phyloP scores from a whole-genome alignment of 2,888 invertebrate species.

The Erpobdella octoculata region DNA sequence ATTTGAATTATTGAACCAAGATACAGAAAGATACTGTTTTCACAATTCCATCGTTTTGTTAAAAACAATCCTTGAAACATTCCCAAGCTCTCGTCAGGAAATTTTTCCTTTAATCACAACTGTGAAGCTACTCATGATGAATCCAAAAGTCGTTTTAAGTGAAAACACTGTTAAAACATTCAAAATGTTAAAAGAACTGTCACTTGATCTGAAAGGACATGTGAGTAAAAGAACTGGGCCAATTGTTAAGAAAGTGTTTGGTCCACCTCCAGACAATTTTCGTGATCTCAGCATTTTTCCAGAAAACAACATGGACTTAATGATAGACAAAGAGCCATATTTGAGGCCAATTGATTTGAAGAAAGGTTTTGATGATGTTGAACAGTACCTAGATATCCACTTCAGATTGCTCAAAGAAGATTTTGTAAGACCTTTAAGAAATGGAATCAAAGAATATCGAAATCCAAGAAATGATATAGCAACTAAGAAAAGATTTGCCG shows the following conservation, averaged over 20 bases:
- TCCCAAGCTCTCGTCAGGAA: neutral
- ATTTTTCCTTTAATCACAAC: neutral
- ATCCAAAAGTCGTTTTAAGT: no score
- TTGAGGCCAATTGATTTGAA: conserved; percentile 59
- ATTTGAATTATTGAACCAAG: neutral
- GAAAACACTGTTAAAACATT: neutral
- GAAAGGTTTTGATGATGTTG: conserved; percentile 60
- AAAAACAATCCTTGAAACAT: neutral
- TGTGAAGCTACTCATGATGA: neutral
- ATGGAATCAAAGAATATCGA: conserved; percentile 57
- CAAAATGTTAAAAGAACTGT: no score
- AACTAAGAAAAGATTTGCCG: conserved; percentile 23
- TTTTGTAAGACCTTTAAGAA: conserved; percentile 66
- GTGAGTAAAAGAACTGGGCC: neutral
- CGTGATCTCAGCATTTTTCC: conserved; percentile 49
- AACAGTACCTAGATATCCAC: conserved; percentile 71
- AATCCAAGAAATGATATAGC: conserved; percentile 5
- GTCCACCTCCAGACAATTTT: conserved; percentile 39
- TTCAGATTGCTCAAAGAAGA: conserved; percentile 72
- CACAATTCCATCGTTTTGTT: neutral
- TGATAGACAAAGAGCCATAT: conserved; percentile 48
- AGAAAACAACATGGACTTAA: conserved; percentile 44
- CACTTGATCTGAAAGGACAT: neutral
- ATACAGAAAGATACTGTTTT: neutral
- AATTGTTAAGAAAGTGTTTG: neutral